Evolutionary conservation across 2,888 invertebrate species (phyloP).

Genomic region (Monochamus alternatus): DNA sequence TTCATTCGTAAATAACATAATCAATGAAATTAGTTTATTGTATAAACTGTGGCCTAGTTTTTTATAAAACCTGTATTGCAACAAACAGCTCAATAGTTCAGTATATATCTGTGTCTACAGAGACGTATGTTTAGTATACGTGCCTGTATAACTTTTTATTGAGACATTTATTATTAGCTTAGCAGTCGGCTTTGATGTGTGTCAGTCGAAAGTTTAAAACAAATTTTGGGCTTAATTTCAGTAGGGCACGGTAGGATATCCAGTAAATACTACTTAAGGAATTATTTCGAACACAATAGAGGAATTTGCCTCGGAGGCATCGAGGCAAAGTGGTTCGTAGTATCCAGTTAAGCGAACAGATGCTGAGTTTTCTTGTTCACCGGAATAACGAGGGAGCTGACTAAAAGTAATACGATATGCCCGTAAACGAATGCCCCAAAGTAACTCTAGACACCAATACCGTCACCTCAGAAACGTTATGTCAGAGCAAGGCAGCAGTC

Average conservation of each 20-base stretch:
- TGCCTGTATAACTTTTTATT: too few relatives aligned
- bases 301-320: conserved; percentile 12
- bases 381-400: conserved; percentile 21
- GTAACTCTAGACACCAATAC: conserved; percentile 33
- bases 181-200: too few relatives aligned
- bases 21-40: too few relatives aligned
- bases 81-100: too few relatives aligned
- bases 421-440: conserved; percentile 34
- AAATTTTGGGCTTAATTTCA: neutral
- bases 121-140: too few relatives aligned
- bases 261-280: conserved; percentile 2
- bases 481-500: neutral
- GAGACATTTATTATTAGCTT: too few relatives aligned
- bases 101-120: too few relatives aligned
- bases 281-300: conserved; percentile 6
- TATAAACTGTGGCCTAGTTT: too few relatives aligned
- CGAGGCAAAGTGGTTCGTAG: conserved; percentile 14
- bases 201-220: neutral
- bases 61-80: too few relatives aligned
- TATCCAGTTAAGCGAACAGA: conserved; percentile 22
- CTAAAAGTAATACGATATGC: conserved; percentile 34
- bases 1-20: too few relatives aligned
- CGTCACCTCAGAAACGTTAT: conserved; percentile 4
- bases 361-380: conserved; percentile 21
- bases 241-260: neutral